Base-by-base conservation (phyloP, 2,888 invertebrate genomes). In the Hemaris fuciformis region DNA sequence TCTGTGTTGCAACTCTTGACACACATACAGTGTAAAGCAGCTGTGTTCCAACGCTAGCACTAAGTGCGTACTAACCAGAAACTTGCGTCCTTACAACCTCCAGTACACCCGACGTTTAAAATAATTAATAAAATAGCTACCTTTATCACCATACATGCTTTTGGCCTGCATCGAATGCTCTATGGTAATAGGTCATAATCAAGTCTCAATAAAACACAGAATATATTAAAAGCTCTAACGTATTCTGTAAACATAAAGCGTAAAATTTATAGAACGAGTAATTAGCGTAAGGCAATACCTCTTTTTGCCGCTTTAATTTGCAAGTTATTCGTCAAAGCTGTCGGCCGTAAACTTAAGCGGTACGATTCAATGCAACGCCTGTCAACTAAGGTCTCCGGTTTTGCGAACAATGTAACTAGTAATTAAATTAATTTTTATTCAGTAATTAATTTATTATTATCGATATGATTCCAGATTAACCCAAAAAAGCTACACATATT, bases 1-100 rank as follows among this genome's bases (percentile, higher is more conserved):
- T 70, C 74, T 87, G 81, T 85, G 78, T 90, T 73, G 71, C 75
- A 62, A 66, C 68, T 70, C 87, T 88, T 91, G 91, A 89, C 91
- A 91, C 74, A 91, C 88, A 90, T 89, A 88, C 77, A 69, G 56
- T 59, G 62, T 62, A 59, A 62, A 64, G 72, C 70, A 75, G 59
- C 72, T 73, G 79, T 84, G 83, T 84, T 80, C 84, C 74, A 75
- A 76, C 67, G 71, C 73, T 71, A 73, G 76, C 74, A 71, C 70
- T 66, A 59, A n/a, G 64, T 69, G 68, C 76, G 66, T 76, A 77
- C 76, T 70, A 70, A 74, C 69, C 75, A 69, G 71, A 77, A 79
- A 79, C 77, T 80, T 72, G 69, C 66, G 41, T 53, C 41, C 38
- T 42, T n/a, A 53, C 41, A 60, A 25, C 48, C 60, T 53, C 53